These are phyloP conservation scores for Triops cancriformis DNA, from an alignment of 1,140 invertebrate species.

Conservation along the genomic window DNA sequence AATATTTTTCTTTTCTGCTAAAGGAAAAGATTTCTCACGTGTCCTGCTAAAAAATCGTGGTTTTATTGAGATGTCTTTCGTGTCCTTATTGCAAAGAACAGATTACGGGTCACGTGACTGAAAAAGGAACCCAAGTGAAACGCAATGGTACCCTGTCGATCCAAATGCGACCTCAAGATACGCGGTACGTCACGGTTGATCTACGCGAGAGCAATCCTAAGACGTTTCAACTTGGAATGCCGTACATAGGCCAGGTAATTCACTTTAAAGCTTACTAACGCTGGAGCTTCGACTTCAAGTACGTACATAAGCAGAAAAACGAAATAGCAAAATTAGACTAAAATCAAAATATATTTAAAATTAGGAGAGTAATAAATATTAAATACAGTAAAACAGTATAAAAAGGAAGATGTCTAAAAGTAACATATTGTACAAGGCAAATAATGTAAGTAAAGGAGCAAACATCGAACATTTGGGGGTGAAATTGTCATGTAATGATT, in stretches of 20 bases:
- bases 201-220: slow-evolving; percentile 37
- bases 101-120: slow-evolving; percentile 41
- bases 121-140: slow-evolving; percentile 52
- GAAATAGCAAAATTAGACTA: too few relatives aligned
- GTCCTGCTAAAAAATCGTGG: background rate
- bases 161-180: slow-evolving; percentile 43
- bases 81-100: background rate
- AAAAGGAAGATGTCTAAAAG: too few relatives aligned
- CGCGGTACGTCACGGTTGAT: slow-evolving; percentile 42
- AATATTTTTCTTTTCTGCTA: too few relatives aligned
- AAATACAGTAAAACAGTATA: too few relatives aligned
- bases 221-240: slow-evolving; percentile 54
- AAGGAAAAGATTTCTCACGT: too few relatives aligned
- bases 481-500: background rate
- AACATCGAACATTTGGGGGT: too few relatives aligned
- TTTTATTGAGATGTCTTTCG: background rate
- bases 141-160: slow-evolving; percentile 45
- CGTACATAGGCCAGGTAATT: slow-evolving; percentile 52
- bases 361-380: too few relatives aligned
- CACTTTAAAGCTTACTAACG: background rate
- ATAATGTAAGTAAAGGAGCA: too few relatives aligned
- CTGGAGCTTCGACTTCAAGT: too few relatives aligned
- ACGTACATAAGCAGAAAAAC: too few relatives aligned
- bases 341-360: too few relatives aligned
- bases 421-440: too few relatives aligned